These are phyloP conservation scores for Ectropis grisescens DNA, from an alignment of 1,140 invertebrate genomes.

Conservation along the genomic window DNA sequence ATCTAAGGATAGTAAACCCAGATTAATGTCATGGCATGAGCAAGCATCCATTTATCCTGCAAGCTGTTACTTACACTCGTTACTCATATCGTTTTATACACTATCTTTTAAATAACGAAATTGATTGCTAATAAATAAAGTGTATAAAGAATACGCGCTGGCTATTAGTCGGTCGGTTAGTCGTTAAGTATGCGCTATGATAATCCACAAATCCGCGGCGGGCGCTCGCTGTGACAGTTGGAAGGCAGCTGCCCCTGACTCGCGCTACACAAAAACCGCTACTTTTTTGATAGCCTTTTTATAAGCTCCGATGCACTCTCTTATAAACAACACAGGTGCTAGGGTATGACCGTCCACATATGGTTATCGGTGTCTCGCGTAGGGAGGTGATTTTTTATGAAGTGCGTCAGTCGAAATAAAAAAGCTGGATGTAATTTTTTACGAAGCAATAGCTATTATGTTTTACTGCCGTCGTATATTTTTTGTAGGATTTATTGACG, in stretches of 20 bases:
- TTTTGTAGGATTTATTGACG: too few species aligned
- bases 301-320: slow-evolving; percentile 53
- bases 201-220: slow-evolving; percentile 57
- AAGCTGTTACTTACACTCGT: too few species aligned
- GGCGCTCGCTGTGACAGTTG: slow-evolving; percentile 54
- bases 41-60: too few species aligned
- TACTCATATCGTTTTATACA: too few species aligned
- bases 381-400: slow-evolving; percentile 40
- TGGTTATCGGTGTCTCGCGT: slow-evolving; percentile 48
- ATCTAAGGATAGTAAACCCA: too few species aligned
- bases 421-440: slow-evolving; percentile 12
- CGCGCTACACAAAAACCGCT: slow-evolving; percentile 59
- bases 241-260: slow-evolving; percentile 51
- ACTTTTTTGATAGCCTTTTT: slow-evolving; percentile 62
- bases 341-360: slow-evolving; percentile 56
- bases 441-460: too few species aligned
- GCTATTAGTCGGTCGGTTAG: slow-evolving; percentile 40
- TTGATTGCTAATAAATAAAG: slow-evolving; percentile 4
- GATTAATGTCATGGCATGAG: too few species aligned
- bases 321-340: slow-evolving; percentile 69
- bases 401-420: slow-evolving; percentile 19
- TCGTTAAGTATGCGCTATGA: slow-evolving; percentile 37
- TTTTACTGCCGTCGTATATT: too few species aligned
- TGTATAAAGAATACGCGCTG: slow-evolving; percentile 9
- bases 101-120: too few species aligned